Base-by-base conservation (phyloP, 1,140 invertebrate species). In the Diorhabda carinulata region DNA sequence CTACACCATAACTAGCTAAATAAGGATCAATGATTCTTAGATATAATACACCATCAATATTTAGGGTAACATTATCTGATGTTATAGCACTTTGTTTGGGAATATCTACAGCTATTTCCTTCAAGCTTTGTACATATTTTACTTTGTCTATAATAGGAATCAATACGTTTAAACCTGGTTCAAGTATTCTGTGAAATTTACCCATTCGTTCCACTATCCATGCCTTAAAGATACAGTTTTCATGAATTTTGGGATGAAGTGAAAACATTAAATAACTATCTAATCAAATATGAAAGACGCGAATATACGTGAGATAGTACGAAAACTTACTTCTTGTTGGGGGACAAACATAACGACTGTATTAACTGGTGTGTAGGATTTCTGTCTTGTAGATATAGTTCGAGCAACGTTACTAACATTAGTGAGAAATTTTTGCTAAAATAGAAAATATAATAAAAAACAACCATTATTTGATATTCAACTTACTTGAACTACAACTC, bases 171-270 rank as follows among this genome's bases (percentile, higher is more conserved):
- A 99, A 83, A 5, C 98, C 98, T 56, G 97, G 97, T 61, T 98
- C 90, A 44, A 99, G 82, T 70, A 98, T 94, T 82, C 91, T 87
- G 79, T 95, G 87, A 84, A 96, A 99, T 84, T 94, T 96, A 63
- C 98, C 98, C 96, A 99, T 99, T 79, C 98, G 84, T 84, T 99
- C 98, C 0, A 99, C 92, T 71, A 99, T 86, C 98, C 98, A 99
- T 63, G 98, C 96, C 92, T 94, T 76, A 81, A 82, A 25, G 25
- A 25, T 25, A 79, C 75, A 45, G 43, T 67, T 10, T 52, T 52
- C 25, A 25, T 25, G 25, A 25, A 1, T 25, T 25, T 25, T 25
- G 25, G 25, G 25, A 25, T 25, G 25, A 25, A 25, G 25, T 25
- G 25, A 25, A 25, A 25, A 25, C 25, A 25, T 25, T 25, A 25